A percentile compares a stretch with the other conserved stretches of the same genome.
These are phyloP conservation scores for Aphelenchoides besseyi DNA, from an alignment of 1,140 invertebrate genomes.

Conservation along the genomic window DNA sequence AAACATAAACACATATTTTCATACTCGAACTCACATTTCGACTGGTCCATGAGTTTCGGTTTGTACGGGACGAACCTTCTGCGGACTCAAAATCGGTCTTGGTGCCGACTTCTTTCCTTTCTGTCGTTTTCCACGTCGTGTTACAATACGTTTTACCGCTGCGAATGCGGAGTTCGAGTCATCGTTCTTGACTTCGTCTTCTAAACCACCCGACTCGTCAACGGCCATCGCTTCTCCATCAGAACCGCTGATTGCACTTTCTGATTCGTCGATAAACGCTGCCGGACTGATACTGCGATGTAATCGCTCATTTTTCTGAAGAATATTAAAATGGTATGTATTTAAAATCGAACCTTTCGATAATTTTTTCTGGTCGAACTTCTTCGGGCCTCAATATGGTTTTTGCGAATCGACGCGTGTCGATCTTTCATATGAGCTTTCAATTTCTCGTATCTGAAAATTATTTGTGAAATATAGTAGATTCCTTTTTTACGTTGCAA, in stretches of 20 bases:
- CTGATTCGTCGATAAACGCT: not conserved
- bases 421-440: conserved; percentile 20
- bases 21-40: not conserved
- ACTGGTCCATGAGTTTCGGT: not conserved
- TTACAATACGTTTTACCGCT: not conserved
- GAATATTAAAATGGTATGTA: not conserved
- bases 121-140: not conserved
- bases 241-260: not conserved
- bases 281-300: conserved; percentile 7
- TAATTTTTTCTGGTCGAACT: not conserved
- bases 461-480: not conserved
- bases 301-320: not conserved
- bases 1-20: not conserved
- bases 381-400: conserved; percentile 1
- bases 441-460: conserved; percentile 21
- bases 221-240: not conserved
- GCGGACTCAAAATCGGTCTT: not conserved
- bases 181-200: conserved; percentile 1
- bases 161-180: not conserved
- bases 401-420: conserved; percentile 7
- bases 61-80: not conserved
- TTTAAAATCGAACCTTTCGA: conserved; percentile 2
- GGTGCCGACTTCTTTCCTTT: not conserved
- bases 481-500: not conserved
- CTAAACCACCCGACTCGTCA: too few species aligned